Conservation (phyloP, 2,113 vertebrate species). For the Muntiacus muntjak region DNA sequence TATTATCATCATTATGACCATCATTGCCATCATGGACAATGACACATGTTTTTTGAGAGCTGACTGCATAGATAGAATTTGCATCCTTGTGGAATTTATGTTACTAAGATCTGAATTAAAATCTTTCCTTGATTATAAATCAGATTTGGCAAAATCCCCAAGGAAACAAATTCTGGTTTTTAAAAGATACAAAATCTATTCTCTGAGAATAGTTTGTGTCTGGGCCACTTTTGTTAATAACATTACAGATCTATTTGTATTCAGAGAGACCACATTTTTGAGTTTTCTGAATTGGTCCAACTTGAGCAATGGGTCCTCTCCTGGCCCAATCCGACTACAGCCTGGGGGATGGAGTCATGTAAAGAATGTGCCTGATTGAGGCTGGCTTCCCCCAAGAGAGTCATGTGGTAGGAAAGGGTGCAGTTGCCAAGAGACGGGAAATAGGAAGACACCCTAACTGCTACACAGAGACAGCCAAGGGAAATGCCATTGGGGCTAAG, state of each 20-base stretch:
- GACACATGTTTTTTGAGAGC: background rate
- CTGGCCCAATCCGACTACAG: background rate
- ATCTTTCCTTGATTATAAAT: background rate
- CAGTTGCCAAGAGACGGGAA: background rate
- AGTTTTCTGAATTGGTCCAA: background rate
- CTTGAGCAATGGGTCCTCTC: background rate
- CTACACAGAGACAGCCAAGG: too few species aligned
- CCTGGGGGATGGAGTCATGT: too few species aligned
- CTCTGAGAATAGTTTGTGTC: background rate
- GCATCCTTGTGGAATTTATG: background rate
- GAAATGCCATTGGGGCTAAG: background rate
- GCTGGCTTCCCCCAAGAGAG: background rate
- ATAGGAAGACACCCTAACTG: background rate
- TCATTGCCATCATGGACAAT: background rate
- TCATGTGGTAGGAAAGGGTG: background rate
- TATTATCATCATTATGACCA: background rate
- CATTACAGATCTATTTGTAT: background rate
- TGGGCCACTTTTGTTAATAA: background rate
- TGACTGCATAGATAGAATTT: background rate
- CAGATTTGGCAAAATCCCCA: background rate
- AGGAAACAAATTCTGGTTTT: background rate
- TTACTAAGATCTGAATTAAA: background rate
- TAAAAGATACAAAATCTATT: background rate
- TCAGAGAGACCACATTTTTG: background rate
- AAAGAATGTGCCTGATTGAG: background rate